Evolutionary conservation across 92 coral and sea anemone species (phyloP).

Genomic region (Meandrina meandrites): DNA sequence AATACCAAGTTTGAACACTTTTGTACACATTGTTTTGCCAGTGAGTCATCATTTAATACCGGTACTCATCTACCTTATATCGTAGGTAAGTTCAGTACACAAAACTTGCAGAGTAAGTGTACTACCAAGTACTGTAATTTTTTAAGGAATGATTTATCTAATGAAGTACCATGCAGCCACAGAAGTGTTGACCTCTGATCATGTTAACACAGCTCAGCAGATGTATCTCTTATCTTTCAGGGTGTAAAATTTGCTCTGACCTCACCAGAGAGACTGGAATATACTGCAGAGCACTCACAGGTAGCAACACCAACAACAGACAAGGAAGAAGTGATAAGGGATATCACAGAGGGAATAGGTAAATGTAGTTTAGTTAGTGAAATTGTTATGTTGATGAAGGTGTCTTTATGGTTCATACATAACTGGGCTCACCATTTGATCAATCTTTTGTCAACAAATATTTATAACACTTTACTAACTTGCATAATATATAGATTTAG

Average conservation of each 20-base stretch:
- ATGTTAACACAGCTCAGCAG: not conserved
- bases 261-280: constrained; percentile 67
- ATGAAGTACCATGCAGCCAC: no score
- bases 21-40: no score
- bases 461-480: not conserved
- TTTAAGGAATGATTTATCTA: no score
- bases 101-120: no score
- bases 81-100: no score
- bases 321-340: not conserved
- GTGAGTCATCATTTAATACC: no score
- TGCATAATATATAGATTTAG: not conserved
- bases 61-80: no score
- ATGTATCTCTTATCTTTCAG: constrained; percentile 28
- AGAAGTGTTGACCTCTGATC: no score
- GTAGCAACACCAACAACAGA: constrained; percentile 17
- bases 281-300: constrained; percentile 55
- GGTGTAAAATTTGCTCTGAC: constrained; percentile 76
- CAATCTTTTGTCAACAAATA: not conserved
- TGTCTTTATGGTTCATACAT: not conserved
- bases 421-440: not conserved
- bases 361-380: not conserved
- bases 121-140: no score
- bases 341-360: constrained; percentile 4
- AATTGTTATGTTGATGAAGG: not conserved
- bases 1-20: no score